A percentile compares a stretch with the other conserved stretches of the same genome.
Evolutionary conservation across 2,113 vertebrate genomes (phyloP).

Genomic region (Arenaria interpres): DNA sequence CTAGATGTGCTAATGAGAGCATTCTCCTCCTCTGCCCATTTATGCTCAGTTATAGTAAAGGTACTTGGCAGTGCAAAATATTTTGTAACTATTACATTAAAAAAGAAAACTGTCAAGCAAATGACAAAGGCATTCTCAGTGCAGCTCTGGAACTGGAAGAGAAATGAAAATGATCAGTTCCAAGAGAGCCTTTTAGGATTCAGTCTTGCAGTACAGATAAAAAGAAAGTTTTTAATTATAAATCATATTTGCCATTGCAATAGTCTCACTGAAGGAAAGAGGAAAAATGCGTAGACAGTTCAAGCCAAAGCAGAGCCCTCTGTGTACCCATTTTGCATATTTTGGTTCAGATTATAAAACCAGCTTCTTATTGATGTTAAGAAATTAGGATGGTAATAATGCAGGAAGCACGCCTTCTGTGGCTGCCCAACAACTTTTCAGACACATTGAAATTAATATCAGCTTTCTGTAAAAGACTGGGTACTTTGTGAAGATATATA

Average conservation of each 20-base stretch:
- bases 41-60: neutral
- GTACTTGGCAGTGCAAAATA: neutral
- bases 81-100: neutral
- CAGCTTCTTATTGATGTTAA: neutral
- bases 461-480: neutral
- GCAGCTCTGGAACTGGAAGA: constrained; percentile 1
- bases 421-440: neutral
- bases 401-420: neutral
- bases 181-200: constrained; percentile 11
- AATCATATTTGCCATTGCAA: constrained; percentile 6
- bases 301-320: neutral
- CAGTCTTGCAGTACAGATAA: neutral
- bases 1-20: neutral
- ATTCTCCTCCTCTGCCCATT: neutral
- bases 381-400: neutral
- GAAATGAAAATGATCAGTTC: neutral
- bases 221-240: constrained; percentile 37
- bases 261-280: neutral
- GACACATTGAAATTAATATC: neutral
- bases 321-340: neutral
- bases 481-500: neutral
- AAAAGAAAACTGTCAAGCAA: neutral
- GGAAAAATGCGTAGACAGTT: neutral
- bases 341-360: neutral
- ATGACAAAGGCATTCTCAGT: neutral